These are phyloP conservation scores for Orientallactaga sibirica DNA, from an alignment of 2,797 vertebrate species.

Conservation along the genomic window DNA sequence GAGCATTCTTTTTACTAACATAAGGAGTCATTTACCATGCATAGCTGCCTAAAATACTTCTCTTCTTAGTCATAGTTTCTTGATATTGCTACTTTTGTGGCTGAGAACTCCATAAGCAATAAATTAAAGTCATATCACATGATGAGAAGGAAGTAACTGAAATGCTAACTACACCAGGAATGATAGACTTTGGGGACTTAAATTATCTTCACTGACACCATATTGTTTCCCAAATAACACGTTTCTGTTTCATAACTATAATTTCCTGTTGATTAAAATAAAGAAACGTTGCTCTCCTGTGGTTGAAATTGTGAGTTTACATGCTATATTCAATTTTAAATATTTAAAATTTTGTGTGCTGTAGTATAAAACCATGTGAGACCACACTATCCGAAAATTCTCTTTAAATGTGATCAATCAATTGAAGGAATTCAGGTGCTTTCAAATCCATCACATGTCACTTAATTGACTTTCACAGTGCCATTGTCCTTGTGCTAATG, in stretches of 20 bases:
- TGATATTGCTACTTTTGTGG: not conserved
- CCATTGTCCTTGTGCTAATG: not conserved
- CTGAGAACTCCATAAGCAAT: not conserved
- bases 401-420: not conserved
- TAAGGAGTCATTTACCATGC: not conserved
- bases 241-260: not conserved
- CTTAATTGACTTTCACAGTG: not conserved
- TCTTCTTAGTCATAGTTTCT: not conserved
- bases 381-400: not conserved
- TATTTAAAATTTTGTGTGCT: not conserved
- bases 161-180: not conserved
- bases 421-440: not conserved
- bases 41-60: not conserved
- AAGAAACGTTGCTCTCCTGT: not conserved
- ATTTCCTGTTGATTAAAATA: not conserved
- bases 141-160: not conserved
- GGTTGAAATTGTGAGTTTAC: not conserved
- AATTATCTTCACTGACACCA: not conserved
- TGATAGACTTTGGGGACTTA: not conserved
- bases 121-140: not conserved
- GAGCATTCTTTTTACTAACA: not conserved
- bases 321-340: constrained; percentile 10
- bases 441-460: not conserved
- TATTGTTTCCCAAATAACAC: not conserved
- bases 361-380: not conserved